A percentile compares a stretch with the other conserved stretches of the same genome.
Evolutionary conservation across 2,113 vertebrate species (phyloP).

Genomic region (Ceratotherium simum): DNA sequence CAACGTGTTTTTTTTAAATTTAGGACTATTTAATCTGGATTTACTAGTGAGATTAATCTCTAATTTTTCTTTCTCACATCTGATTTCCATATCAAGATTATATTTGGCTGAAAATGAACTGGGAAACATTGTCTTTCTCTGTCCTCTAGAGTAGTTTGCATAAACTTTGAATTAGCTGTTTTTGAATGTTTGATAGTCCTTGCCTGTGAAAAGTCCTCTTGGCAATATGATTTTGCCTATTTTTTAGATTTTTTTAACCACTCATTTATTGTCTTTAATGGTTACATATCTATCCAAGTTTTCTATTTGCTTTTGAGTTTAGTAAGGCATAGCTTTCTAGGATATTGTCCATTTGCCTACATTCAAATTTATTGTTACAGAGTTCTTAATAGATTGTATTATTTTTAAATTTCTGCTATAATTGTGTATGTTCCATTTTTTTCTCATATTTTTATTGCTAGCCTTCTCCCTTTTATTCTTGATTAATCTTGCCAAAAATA

Average conservation of each 20-base stretch:
- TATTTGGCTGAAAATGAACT: neutral
- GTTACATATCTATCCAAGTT: neutral
- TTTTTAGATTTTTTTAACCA: neutral
- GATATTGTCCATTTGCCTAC: neutral
- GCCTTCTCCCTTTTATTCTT: neutral
- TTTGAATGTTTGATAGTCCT: neutral
- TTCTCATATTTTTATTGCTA: neutral
- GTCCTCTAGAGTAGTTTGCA: neutral
- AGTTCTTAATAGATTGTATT: neutral
- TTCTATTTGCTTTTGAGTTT: neutral
- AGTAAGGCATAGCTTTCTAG: neutral
- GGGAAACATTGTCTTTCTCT: neutral
- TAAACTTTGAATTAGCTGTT: neutral
- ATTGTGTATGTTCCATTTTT: neutral
- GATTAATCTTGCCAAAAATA: neutral
- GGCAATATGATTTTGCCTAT: neutral
- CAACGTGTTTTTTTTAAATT: neutral
- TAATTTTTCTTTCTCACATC: neutral
- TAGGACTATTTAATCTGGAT: neutral
- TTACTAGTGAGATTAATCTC: neutral
- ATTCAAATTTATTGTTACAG: neutral
- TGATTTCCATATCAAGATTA: slow-evolving; percentile 17
- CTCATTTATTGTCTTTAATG: neutral
- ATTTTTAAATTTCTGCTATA: neutral
- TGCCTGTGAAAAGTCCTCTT: neutral